Evolutionary conservation across 2,113 vertebrate genomes (phyloP), one percentile per base, ranked within the genome.

Genomic region (Peromyscus polionotus): DNA sequence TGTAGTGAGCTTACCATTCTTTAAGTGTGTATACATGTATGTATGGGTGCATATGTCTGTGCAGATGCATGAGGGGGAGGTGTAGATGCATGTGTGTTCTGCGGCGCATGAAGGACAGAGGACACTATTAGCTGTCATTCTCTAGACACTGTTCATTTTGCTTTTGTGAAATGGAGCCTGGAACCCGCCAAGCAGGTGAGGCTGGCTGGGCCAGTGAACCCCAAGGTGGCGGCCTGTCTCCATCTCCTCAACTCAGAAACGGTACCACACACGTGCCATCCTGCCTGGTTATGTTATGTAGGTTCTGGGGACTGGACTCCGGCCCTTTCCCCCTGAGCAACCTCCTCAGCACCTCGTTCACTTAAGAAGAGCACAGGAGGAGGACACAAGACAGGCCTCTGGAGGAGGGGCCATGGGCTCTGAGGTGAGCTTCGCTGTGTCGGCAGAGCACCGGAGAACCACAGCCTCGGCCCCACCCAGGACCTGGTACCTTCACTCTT

Each of bases 401-500:
- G 45, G 67, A 17, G 14, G 57, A 73, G 22, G 48, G 51, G 48
- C 12, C 85, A 2, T 13, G 65, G 20, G 31, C 45, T 88, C 48
- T 6, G 14, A 57, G 48, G 45, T 10, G 33, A 88, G 68, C 36
- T 28, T 11, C 10, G 42, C 26, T 68, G 42, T 22, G 5, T 51
- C 12, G 17, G 39, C 39, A 31, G 24, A 54, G 39, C 17, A 0
- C 33, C 14, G 13, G n/a, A 59, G 51, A 39, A 7, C n/a, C 3
- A 39, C 10, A 22, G 61, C 48, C 31, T 39, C 6, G 14, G 28
- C 48, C 22, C 63, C 28, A 9, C 19, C 13, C 10, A 14, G 79
- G 24, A 16, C 1, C 12, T 10, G 6, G 33, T 4, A 13, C 14
- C 61, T n/a, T 5, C 6, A 72, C 72, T 17, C n/a, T 1, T 1